Percentiles rank a stretch among this genome's conserved stretches.
These are phyloP conservation scores for Agapornis roseicollis DNA, from an alignment of 2,113 vertebrate species.

Conservation along the genomic window DNA sequence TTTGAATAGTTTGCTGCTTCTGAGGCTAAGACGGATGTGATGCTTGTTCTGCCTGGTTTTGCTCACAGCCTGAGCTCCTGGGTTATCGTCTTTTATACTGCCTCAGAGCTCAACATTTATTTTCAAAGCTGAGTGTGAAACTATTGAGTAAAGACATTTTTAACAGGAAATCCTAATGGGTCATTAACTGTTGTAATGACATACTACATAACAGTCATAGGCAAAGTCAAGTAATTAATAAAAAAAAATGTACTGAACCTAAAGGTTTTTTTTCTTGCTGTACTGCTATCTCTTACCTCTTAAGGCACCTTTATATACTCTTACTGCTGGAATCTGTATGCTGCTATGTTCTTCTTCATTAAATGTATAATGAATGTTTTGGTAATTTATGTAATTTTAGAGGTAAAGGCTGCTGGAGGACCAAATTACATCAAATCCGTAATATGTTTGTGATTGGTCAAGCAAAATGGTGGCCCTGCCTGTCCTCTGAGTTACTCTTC, in stretches of 20 bases:
- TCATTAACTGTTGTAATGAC: background rate
- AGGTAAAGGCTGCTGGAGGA: background rate
- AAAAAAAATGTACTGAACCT: background rate
- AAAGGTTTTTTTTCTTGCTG: background rate
- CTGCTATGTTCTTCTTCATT: background rate
- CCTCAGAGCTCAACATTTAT: background rate
- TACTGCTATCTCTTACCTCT: background rate
- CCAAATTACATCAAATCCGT: background rate
- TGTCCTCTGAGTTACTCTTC: background rate
- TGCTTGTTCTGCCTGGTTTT: background rate
- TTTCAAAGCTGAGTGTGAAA: slow-evolving; percentile 27
- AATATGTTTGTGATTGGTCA: background rate
- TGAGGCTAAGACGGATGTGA: background rate
- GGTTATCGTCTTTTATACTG: background rate
- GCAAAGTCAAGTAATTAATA: background rate
- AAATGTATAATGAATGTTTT: background rate
- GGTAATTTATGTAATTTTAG: background rate
- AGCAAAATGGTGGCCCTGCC: background rate
- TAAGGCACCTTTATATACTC: background rate
- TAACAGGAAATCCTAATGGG: slow-evolving; percentile 1
- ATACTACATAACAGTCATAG: background rate
- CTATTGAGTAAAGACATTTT: slow-evolving; percentile 4
- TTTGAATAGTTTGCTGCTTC: background rate
- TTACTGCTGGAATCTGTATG: background rate
- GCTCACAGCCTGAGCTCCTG: background rate